Conservation (phyloP, 2,797 vertebrate species). For the Alosa sapidissima region DNA sequence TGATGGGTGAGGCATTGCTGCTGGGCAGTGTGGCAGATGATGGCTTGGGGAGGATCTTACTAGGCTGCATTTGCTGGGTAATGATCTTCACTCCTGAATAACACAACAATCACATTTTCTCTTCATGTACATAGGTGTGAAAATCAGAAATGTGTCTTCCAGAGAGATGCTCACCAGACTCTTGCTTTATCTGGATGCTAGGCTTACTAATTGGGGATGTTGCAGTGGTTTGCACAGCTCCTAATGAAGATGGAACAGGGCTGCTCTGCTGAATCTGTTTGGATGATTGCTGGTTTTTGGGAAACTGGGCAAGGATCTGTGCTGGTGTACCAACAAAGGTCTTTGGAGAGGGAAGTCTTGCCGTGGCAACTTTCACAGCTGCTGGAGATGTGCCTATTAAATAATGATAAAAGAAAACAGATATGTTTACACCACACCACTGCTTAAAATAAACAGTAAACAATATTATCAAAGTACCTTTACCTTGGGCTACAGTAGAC, state of each 20-base stretch:
- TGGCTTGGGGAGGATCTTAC: slow-evolving; percentile 99
- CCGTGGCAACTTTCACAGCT: slow-evolving; percentile 87
- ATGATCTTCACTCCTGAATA: slow-evolving; percentile 95
- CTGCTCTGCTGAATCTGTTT: slow-evolving; percentile 83
- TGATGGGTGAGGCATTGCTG: slow-evolving; percentile 95
- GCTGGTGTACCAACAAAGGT: slow-evolving; percentile 84
- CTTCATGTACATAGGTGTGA: not conserved
- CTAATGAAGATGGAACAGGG: slow-evolving; percentile 65
- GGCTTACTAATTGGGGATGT: slow-evolving; percentile 83
- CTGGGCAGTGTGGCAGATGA: slow-evolving; percentile 86
- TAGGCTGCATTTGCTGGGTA: slow-evolving; percentile 98
- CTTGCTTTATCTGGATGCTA: slow-evolving; percentile 98
- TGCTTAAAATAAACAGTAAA: not conserved
- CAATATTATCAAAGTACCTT: slow-evolving; percentile 29
- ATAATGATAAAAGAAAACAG: not conserved
- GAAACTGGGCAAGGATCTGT: slow-evolving; percentile 94
- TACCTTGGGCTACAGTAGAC: slow-evolving; percentile 91
- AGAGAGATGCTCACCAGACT: slow-evolving; percentile 84
- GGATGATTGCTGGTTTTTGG: slow-evolving; percentile 85
- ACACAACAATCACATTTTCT: not conserved
- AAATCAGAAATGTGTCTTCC: not conserved
- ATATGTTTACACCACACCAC: slow-evolving; percentile 8
- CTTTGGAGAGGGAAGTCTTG: slow-evolving; percentile 92
- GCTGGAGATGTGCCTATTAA: slow-evolving; percentile 80
- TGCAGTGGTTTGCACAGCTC: slow-evolving; percentile 67